These are phyloP conservation scores for Ciconia maguari DNA, from an alignment of 2,113 vertebrate genomes.

Conservation along the genomic window DNA sequence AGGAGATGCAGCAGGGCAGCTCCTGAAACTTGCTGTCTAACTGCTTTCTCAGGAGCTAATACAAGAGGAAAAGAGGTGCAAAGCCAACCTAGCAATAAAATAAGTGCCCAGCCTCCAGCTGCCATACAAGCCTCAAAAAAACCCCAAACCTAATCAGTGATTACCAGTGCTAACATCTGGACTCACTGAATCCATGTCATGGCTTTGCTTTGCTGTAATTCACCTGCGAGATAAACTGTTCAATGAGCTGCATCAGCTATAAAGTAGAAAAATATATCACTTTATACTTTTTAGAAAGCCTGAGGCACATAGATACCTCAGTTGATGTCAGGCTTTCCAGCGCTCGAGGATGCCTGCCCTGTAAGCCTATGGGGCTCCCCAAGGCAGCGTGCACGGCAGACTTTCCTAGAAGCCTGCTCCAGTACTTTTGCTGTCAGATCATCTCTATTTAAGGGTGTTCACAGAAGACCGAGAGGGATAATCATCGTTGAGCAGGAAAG, in stretches of 20 bases:
- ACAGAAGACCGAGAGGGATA: not conserved
- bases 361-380: fast-evolving
- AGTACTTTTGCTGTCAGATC: not conserved
- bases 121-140: fast-evolving
- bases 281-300: not conserved
- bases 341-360: fast-evolving
- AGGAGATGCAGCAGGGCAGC: not conserved
- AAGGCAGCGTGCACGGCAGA: fast-evolving
- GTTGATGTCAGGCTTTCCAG: not conserved
- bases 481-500: not conserved
- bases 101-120: not conserved
- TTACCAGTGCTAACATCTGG: fast-evolving
- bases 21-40: too few species aligned
- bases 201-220: not conserved
- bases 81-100: not conserved
- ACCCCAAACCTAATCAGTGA: fast-evolving
- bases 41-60: not conserved
- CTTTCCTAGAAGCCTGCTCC: not conserved
- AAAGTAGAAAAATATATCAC: not conserved
- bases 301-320: fast-evolving
- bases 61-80: not conserved
- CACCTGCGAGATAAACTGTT: not conserved
- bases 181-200: not conserved
- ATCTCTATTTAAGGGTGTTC: not conserved
- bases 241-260: not conserved